phyloP scores from a whole-genome alignment of 1,140 invertebrate species.

The Chrysomallon squamiferum region DNA sequence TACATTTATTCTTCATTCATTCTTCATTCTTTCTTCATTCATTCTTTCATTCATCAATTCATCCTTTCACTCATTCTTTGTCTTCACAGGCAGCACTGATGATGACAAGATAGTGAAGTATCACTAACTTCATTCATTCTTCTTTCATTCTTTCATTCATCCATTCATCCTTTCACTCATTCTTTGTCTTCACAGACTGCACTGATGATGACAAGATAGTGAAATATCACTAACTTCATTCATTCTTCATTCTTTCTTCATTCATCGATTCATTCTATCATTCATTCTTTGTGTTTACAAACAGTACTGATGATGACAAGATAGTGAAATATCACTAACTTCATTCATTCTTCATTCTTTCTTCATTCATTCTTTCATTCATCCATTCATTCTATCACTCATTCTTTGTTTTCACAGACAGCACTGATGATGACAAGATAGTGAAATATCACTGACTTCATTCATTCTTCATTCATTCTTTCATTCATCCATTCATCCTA shows the following conservation, averaged over 20 bases:
- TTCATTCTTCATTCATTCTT: no score
- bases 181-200: conserved; percentile 62
- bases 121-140: no score
- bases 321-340: conserved; percentile 86
- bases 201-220: conserved; percentile 83
- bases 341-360: no score
- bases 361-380: no score
- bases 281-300: conserved; percentile 43
- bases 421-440: conserved; percentile 83
- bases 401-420: conserved; percentile 61
- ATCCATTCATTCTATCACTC: no score
- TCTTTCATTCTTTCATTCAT: no score
- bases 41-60: background rate
- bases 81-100: conserved; percentile 70
- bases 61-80: conserved; percentile 6
- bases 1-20: no score
- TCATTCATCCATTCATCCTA: no score
- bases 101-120: conserved; percentile 83
- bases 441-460: conserved; percentile 86
- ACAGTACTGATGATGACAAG: conserved; percentile 80
- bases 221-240: conserved; percentile 86
- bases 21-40: no score
- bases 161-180: no score
- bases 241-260: no score
- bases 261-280: background rate